Conservation (phyloP, 2,888 invertebrate species). For the Lithosia quadra region DNA sequence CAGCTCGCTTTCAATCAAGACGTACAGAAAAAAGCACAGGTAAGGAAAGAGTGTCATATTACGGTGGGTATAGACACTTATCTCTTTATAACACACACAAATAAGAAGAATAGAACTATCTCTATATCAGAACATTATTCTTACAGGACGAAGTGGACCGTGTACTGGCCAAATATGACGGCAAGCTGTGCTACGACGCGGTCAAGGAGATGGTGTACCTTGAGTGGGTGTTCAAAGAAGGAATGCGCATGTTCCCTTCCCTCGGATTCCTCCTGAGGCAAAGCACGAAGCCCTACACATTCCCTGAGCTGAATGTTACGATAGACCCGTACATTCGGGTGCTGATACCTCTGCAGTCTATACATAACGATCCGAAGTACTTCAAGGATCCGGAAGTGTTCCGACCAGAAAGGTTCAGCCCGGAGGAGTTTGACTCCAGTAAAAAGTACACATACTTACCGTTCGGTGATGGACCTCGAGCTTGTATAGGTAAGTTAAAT, state of each 20-base stretch:
- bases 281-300: conserved; percentile 46
- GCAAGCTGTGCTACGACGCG: conserved; percentile 59
- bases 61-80: neutral
- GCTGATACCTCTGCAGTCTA: conserved; percentile 45
- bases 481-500: conserved; percentile 45
- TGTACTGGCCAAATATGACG: conserved; percentile 53
- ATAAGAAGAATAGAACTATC: neutral
- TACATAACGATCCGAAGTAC: conserved; percentile 43
- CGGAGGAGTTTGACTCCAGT: conserved; percentile 35
- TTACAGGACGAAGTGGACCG: conserved; percentile 60
- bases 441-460: conserved; percentile 47
- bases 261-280: conserved; percentile 53
- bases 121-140: neutral
- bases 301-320: conserved; percentile 40
- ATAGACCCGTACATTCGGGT: conserved; percentile 34
- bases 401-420: conserved; percentile 50
- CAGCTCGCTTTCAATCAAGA: conserved; percentile 68
- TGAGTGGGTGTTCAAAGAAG: conserved; percentile 59
- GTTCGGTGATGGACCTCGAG: conserved; percentile 49
- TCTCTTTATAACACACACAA: too few relatives aligned
- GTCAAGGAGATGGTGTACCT: conserved; percentile 60
- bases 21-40: conserved; percentile 61
- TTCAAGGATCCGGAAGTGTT: conserved; percentile 50
- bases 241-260: conserved; percentile 58
- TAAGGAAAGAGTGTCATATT: neutral